phyloP scores from a whole-genome alignment of 2,888 invertebrate species.

The Lithophane socia region DNA sequence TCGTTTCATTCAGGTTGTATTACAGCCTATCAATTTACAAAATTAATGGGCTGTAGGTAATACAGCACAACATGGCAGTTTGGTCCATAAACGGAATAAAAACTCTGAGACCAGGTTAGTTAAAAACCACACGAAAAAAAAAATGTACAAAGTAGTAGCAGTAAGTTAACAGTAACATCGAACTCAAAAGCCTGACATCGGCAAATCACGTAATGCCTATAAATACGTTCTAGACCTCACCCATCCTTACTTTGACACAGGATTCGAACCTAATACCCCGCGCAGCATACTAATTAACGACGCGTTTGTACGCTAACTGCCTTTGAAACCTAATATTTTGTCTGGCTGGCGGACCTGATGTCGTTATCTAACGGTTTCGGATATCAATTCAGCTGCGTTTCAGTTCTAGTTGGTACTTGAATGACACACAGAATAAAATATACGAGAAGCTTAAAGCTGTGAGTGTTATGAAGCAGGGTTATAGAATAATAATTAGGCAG shows the following conservation, averaged over 20 bases:
- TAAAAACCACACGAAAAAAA: too few relatives aligned
- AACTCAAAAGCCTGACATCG: background rate
- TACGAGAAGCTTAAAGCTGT: background rate
- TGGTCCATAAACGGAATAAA: too few relatives aligned
- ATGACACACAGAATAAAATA: background rate
- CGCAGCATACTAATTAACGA: background rate
- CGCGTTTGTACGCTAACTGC: background rate
- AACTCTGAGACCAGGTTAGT: too few relatives aligned
- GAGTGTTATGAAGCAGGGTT: background rate
- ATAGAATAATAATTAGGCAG: background rate
- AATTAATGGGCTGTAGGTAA: background rate
- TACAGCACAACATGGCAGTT: too few relatives aligned
- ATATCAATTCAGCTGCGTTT: background rate
- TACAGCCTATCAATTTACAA: background rate
- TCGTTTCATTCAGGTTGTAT: background rate
- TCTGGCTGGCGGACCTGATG: background rate
- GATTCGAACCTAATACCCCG: background rate
- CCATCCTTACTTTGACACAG: background rate
- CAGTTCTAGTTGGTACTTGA: background rate
- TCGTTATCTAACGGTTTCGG: background rate
- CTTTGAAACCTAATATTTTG: background rate
- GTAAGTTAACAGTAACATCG: background rate
- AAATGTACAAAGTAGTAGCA: background rate
- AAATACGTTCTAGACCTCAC: too few relatives aligned
- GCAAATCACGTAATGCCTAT: background rate